Evolutionary conservation across 2,113 vertebrate genomes (phyloP).

Genomic region (Peromyscus polionotus): DNA sequence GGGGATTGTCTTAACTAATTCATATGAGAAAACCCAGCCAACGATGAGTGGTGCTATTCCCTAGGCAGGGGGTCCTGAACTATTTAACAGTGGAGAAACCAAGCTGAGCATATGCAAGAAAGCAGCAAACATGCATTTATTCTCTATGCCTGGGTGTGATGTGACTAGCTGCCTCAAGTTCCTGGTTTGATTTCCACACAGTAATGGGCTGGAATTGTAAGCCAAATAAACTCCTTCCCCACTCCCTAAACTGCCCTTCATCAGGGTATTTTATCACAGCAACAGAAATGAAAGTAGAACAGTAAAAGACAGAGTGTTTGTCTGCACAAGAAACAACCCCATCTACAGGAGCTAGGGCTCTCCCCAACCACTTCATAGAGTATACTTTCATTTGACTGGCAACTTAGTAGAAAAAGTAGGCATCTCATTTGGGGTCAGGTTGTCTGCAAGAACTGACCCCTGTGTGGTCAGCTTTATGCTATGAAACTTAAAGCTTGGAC

Average conservation of each 20-base stretch:
- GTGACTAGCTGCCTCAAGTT: background rate
- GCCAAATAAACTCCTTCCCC: background rate
- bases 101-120: background rate
- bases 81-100: background rate
- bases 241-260: background rate
- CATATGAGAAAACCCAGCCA: background rate
- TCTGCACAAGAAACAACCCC: background rate
- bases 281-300: background rate
- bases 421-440: background rate
- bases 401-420: background rate
- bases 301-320: background rate
- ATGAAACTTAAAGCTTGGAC: background rate
- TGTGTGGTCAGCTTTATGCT: background rate
- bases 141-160: background rate
- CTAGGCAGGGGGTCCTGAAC: background rate
- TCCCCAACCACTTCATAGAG: background rate
- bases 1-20: background rate
- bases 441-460: background rate
- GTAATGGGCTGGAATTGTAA: background rate
- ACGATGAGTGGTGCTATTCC: background rate
- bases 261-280: background rate
- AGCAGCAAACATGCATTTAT: background rate
- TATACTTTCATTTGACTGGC: background rate
- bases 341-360: background rate
- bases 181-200: background rate